phyloP scores from a whole-genome alignment of 1,140 invertebrate species.

The Drosophila melanogaster region Release_6_plus_ISO1_MT NT_033777.3:27399501-27400000 shows the following conservation, averaged over 20 bases:
- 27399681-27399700: conserved; percentile 20
- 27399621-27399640: conserved; percentile 68
- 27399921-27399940: conserved; percentile 82
- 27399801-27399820: conserved; percentile 52
- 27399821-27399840: conserved; percentile 74
- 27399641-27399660: conserved; percentile 66
- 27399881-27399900: neutral
- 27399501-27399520: conserved; percentile 43
- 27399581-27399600: conserved; percentile 31
- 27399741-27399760: conserved; percentile 14
- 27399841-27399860: conserved; percentile 77
- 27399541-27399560: conserved; percentile 83
- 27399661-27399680: conserved; percentile 32
- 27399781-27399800: conserved; percentile 42
- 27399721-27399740: conserved; percentile 26
- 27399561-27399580: conserved; percentile 82
- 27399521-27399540: conserved; percentile 77
- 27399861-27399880: conserved; percentile 10
- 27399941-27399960: conserved; percentile 81
- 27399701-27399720: conserved; percentile 15
- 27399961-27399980: conserved; percentile 83
- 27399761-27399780: conserved; percentile 57
- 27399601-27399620: conserved; percentile 24
- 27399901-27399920: conserved; percentile 54
- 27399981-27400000: conserved; percentile 81